Base-by-base conservation (phyloP, 2,113 vertebrate species). In the Notothenia coriiceps region DNA sequence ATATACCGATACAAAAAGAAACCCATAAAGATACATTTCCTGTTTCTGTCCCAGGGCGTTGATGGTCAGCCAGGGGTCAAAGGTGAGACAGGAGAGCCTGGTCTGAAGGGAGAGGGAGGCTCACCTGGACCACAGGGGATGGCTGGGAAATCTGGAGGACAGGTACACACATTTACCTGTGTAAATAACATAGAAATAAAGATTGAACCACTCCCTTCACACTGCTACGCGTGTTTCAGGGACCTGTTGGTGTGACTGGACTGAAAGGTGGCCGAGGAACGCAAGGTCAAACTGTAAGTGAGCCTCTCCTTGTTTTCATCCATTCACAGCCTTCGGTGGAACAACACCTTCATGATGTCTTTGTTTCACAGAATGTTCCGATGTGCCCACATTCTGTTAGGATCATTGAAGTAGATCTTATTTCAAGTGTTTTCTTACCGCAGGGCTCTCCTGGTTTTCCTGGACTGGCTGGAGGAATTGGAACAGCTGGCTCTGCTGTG, bases 51-150 rank as follows among this genome's bases (percentile, higher is more conserved):
- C 0, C 0, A 99, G 98, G 98, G 98, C 47, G 91, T 94, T 68
- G 98, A 99, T 83, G 98, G 98, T 82, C 98, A 99, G 56, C 96
- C 98, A 33, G 98, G 98, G 61, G 95, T 96, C 10, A 99, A 99
- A 95, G 98, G 98, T 80, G 98, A 98, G 75, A 92, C 96, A 43
- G 98, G 98, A 61, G 98, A 99, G 82, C 92, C 94, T 54, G 98
- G 98, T 5, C 96, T 93, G 78, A 99, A 99, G 84, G 98, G 98
- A 83, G 97, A 99, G 84, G 91, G 94, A 61, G 98, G 98, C 66
- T 92, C 96, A 82, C 95, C 96, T 35, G 98, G 98, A 76, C 97
- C 97, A 40, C 98, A 97, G 73, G 98, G 98, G 8, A 94, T 95
- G 71, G 92, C 97, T 85, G 98, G 98, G 18, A 97, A 96, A 89